Evolutionary conservation across 1,140 invertebrate species (phyloP).

Genomic region (Chymomyza costata): DNA sequence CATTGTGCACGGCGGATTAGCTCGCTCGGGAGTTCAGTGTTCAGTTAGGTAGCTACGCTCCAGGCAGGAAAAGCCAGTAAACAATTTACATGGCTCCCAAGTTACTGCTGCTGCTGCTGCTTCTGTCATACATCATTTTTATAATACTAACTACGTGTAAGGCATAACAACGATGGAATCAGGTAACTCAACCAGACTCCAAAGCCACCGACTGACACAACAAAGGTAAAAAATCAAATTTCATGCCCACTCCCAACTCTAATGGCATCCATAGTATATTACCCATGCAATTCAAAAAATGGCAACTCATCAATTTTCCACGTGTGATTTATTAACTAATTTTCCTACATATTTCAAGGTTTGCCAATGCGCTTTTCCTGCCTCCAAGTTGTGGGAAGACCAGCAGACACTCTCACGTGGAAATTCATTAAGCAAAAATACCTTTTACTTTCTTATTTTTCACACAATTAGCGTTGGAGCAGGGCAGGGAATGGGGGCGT

Average conservation of each 20-base stretch:
- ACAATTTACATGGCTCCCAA: slow-evolving; percentile 11
- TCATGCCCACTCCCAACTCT: slow-evolving; percentile 5
- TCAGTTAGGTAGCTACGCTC: too few relatives aligned
- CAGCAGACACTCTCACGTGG: slow-evolving; percentile 26
- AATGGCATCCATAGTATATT: too few relatives aligned
- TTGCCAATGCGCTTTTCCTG: slow-evolving; percentile 30
- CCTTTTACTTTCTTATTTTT: slow-evolving; percentile 61
- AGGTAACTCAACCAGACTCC: slow-evolving; percentile 40
- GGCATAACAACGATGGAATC: slow-evolving; percentile 31
- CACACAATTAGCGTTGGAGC: slow-evolving; percentile 51
- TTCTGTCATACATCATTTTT: slow-evolving; percentile 42
- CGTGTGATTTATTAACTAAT: slow-evolving; percentile 73
- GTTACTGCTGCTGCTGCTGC: neutral
- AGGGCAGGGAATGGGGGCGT: too few relatives aligned
- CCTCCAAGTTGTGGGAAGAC: slow-evolving; percentile 35
- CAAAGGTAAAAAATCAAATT: slow-evolving; percentile 56
- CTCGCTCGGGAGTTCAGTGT: slow-evolving; percentile 26
- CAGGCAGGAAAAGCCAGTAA: too few relatives aligned
- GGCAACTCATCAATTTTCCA: slow-evolving; percentile 69
- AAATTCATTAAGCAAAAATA: slow-evolving; percentile 67
- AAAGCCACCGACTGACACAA: too few relatives aligned
- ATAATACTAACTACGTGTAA: slow-evolving; percentile 52
- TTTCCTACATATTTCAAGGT: slow-evolving; percentile 68
- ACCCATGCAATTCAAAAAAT: slow-evolving; percentile 39
- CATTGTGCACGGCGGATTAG: slow-evolving; percentile 18